Conservation (phyloP, 2,113 vertebrate genomes). For the Amblyornis subalaris region DNA sequence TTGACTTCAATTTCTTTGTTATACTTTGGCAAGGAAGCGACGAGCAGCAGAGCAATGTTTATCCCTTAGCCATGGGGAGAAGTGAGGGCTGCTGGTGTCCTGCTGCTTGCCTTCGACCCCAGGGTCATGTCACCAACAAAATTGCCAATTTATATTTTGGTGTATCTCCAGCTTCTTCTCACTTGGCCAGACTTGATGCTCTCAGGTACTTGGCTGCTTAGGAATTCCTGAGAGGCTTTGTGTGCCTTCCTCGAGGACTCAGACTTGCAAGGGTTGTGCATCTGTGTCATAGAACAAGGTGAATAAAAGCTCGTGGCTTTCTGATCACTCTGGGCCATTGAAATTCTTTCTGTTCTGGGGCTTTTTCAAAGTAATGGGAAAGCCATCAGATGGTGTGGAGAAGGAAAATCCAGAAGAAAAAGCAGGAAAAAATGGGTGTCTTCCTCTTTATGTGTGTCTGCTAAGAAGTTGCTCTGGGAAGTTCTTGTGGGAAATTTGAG, state of each 20-base stretch:
- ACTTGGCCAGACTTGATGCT: background rate
- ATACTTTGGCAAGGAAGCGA: background rate
- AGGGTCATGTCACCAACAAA: accelerated
- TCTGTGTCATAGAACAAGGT: background rate
- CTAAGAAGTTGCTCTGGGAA: background rate
- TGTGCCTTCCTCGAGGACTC: background rate
- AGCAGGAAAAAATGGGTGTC: background rate
- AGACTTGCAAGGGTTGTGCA: background rate
- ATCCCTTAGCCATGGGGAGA: background rate
- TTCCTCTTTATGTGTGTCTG: accelerated
- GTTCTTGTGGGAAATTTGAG: background rate
- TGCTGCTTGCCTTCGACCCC: background rate
- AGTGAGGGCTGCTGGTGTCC: background rate
- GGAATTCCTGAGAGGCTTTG: background rate
- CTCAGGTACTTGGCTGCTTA: background rate
- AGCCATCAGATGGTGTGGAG: background rate
- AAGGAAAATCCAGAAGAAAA: background rate
- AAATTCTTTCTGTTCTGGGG: background rate
- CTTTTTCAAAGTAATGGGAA: background rate
- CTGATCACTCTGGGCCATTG: background rate
- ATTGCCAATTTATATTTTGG: accelerated
- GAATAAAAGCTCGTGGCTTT: background rate
- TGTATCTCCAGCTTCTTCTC: background rate
- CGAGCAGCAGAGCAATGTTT: background rate
- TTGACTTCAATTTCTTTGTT: background rate